phyloP scores from a whole-genome alignment of 2,113 vertebrate genomes.

The Oncorhynchus tshawytscha region DNA sequence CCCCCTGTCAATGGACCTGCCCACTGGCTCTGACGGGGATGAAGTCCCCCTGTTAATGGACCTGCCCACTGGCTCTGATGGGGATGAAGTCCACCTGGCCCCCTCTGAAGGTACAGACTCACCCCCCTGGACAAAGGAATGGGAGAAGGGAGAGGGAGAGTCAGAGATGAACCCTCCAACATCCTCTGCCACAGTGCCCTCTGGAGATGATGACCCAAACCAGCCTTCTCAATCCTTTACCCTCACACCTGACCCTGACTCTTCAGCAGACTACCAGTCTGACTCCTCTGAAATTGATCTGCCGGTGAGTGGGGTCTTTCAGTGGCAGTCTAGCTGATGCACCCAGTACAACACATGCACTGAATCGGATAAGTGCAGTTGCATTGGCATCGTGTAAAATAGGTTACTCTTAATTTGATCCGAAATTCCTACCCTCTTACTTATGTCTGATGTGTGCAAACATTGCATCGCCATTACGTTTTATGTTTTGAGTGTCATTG shows the following conservation, averaged over 20 bases:
- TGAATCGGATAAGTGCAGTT: neutral
- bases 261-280: slow-evolving; percentile 77
- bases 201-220: slow-evolving; percentile 80
- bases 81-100: slow-evolving; percentile 14
- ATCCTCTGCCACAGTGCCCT: slow-evolving; percentile 78
- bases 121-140: slow-evolving; percentile 22
- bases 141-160: slow-evolving; percentile 21
- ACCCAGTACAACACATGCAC: neutral
- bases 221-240: slow-evolving; percentile 73
- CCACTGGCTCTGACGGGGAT: slow-evolving; percentile 2
- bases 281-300: slow-evolving; percentile 79
- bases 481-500: neutral
- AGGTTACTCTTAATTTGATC: neutral
- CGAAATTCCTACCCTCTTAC: neutral
- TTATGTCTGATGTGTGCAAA: neutral
- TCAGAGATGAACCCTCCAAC: slow-evolving; percentile 58
- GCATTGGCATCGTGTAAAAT: neutral
- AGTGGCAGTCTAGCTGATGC: neutral
- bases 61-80: neutral
- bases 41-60: slow-evolving; percentile 17
- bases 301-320: slow-evolving; percentile 74
- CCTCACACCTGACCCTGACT: slow-evolving; percentile 64
- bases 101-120: slow-evolving; percentile 30
- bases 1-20: slow-evolving; percentile 7
- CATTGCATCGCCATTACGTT: neutral